phyloP scores from a whole-genome alignment of 2,888 invertebrate genomes.

The Patella pellucida region DNA sequence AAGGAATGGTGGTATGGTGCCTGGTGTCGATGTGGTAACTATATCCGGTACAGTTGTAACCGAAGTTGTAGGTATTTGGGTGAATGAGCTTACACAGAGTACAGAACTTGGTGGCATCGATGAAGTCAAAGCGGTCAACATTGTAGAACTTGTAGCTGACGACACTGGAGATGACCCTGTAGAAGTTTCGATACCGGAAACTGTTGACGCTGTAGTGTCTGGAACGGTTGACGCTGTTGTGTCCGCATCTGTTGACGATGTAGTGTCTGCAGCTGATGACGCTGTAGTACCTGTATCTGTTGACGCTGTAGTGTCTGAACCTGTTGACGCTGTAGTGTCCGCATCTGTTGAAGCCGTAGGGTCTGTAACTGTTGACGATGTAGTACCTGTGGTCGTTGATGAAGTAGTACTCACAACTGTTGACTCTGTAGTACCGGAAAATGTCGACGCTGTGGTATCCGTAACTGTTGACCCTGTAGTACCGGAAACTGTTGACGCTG shows the following conservation, averaged over 20 bases:
- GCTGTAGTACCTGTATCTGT: background rate
- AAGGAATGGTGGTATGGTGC: background rate
- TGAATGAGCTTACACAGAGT: background rate
- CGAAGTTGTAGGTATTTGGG: background rate
- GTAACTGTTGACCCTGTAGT: background rate
- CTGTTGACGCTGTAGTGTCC: background rate
- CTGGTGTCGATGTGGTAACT: background rate
- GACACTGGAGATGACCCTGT: no score
- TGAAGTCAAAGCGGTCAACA: background rate
- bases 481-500: background rate
- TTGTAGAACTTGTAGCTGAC: no score
- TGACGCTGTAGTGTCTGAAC: background rate
- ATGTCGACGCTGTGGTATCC: background rate
- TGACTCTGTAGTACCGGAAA: background rate
- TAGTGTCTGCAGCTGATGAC: background rate
- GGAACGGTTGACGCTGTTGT: background rate
- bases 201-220: no score
- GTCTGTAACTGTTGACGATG: background rate
- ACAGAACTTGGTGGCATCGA: background rate
- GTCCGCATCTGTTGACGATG: background rate
- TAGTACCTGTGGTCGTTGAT: background rate
- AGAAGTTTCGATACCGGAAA: no score
- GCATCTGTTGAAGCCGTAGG: no score
- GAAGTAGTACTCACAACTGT: no score
- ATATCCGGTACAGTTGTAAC: background rate